Base-by-base conservation (phyloP, 2,113 vertebrate species). In the Zosterops hypoxanthus region DNA sequence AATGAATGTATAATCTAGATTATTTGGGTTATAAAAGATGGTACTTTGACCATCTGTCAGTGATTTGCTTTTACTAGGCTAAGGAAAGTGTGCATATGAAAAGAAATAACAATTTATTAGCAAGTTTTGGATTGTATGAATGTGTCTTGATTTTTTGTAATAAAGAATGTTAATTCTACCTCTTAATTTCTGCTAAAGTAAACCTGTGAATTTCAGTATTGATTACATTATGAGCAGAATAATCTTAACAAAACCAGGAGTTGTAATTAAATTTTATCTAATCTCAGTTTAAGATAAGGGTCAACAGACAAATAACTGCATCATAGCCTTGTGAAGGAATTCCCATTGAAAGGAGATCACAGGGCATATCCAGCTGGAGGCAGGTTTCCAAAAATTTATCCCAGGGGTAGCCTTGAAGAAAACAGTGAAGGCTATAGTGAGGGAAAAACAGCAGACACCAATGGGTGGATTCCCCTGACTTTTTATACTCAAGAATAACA, bases 111-210 rank as follows among this genome's bases (percentile, higher is more conserved):
- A 70, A 36, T 63, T 88, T 73, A 90, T 83, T 93, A 94, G 82
- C 29, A 93, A 78, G 50, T 68, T 94, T 92, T 94, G 47, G 47
- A 90, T 75, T 97, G 90, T 94, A 86, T 63, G 64, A 94, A 93
- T 94, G 91, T 94, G 86, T 97, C 64, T 88, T 93, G 68, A 80
- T 88, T 94, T 96, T 96, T 96, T 92, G 44, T 88, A 96, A 96
- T 97, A 97, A 97, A 97, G 80, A 93, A 92, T 86, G 64, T 92
- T 95, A 90, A 90, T 34, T 90, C 92, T 93, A 92, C 76, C 44
- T 92, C 76, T 44, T 75, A 92, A 84, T 88, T 94, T 88, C 88
- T 96, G 60, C 47, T 88, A 20, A 88, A 88, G 82, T 59, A 92
- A 83, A 66, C 56, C 8, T 47, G 17, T 94, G 72, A 90, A 16